Percentiles rank a stretch among this genome's conserved stretches.
phyloP scores from a whole-genome alignment of 1,140 invertebrate species.

The Drosophila trapezifrons region DNA sequence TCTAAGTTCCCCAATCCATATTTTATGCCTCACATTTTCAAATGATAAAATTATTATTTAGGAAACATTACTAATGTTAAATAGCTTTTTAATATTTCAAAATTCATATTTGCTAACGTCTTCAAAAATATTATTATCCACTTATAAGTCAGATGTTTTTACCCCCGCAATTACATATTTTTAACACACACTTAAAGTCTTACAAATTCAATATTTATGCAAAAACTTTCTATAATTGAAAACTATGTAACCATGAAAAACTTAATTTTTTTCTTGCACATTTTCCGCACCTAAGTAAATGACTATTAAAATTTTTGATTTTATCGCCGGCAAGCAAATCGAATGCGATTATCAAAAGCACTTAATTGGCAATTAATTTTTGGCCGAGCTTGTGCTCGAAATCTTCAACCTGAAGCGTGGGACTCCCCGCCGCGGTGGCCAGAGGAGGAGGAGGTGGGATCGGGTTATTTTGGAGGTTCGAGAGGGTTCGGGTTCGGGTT shows the following conservation, averaged over 20 bases:
- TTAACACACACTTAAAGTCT: not conserved
- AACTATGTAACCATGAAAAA: slow-evolving; percentile 16
- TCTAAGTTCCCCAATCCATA: no score
- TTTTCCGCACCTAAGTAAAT: slow-evolving; percentile 14
- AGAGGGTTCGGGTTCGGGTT: slow-evolving; percentile 4
- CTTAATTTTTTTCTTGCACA: not conserved
- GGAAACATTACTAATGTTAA: no score
- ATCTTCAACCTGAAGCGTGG: slow-evolving; percentile 47
- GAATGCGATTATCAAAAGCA: slow-evolving; percentile 47
- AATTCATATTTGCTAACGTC: not conserved
- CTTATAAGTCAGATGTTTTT: no score
- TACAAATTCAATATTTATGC: slow-evolving; percentile 2
- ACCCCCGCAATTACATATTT: not conserved
- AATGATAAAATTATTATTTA: no score
- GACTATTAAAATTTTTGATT: slow-evolving; percentile 10
- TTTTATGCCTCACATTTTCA: no score
- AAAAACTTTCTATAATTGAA: slow-evolving; percentile 14
- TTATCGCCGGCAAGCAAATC: slow-evolving; percentile 21
- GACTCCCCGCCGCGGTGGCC: slow-evolving; percentile 20
- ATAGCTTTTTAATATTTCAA: not conserved
- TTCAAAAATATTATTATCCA: not conserved
- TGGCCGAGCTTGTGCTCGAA: slow-evolving; percentile 30
- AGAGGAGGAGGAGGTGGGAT: slow-evolving; percentile 18
- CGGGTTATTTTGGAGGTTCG: slow-evolving; percentile 7
- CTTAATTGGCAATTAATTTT: slow-evolving; percentile 52